A percentile compares a stretch with the other conserved stretches of the same genome.
phyloP scores from a whole-genome alignment of 2,888 invertebrate species.

The Meandrusa payeni region DNA sequence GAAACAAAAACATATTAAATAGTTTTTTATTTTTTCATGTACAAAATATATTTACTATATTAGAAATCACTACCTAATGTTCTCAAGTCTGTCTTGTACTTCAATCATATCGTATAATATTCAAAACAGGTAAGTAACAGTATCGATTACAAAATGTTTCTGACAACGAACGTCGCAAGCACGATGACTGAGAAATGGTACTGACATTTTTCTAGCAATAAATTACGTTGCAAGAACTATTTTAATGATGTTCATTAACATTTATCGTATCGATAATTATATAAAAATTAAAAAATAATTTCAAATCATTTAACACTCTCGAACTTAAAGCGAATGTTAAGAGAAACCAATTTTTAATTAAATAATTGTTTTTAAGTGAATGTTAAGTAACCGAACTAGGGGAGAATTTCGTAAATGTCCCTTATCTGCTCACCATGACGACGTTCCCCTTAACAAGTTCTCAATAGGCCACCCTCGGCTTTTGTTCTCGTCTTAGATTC shows the following conservation, averaged over 20 bases:
- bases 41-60: no score
- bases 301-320: no score
- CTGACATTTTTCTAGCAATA: conserved; percentile 8
- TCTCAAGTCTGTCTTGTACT: no score
- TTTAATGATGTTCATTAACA: background rate
- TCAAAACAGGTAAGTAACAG: no score
- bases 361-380: conserved; percentile 3
- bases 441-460: conserved; percentile 16
- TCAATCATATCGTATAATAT: no score
- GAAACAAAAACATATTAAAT: no score
- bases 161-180: background rate
- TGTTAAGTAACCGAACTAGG: background rate
- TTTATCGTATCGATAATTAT: no score
- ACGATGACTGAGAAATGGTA: conserved; percentile 4
- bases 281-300: no score
- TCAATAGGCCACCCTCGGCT: conserved; percentile 14
- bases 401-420: background rate
- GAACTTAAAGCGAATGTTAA: no score
- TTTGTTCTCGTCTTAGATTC: conserved; percentile 14
- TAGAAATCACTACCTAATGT: no score
- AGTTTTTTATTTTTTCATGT: no score
- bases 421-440: conserved; percentile 9
- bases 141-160: conserved; percentile 2
- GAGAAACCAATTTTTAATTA: background rate
- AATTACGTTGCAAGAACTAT: background rate